Conservation (phyloP, 2,797 vertebrate species). For the Parauchenoglanis punctatus region DNA sequence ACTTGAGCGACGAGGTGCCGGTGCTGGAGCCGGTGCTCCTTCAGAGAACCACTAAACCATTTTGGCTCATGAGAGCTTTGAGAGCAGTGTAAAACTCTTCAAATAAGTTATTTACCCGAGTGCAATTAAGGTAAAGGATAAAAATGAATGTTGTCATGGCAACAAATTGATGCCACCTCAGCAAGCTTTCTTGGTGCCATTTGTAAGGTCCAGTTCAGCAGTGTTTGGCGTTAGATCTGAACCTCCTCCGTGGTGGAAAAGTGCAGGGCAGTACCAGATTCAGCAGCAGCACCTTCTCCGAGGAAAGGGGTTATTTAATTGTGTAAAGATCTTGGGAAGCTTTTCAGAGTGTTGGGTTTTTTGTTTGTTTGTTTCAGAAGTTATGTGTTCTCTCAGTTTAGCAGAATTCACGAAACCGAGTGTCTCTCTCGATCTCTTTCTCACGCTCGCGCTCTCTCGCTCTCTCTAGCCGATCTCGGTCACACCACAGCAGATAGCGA, state of each 20-base stretch:
- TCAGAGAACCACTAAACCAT: background rate
- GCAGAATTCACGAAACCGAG: background rate
- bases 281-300: background rate
- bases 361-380: background rate
- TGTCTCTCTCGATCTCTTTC: background rate
- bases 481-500: slow-evolving; percentile 90
- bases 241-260: background rate
- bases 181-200: background rate
- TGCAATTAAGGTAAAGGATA: no score
- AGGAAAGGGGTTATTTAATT: background rate
- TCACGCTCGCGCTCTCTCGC: slow-evolving; percentile 43
- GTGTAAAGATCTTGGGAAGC: background rate
- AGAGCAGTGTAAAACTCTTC: background rate
- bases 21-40: background rate
- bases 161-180: background rate
- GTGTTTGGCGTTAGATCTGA: background rate
- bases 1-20: no score
- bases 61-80: background rate
- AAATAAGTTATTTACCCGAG: background rate
- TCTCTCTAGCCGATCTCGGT: slow-evolving; percentile 77
- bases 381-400: background rate
- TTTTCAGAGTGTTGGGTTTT: background rate
- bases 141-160: background rate
- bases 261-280: background rate
- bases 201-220: background rate